Conservation (phyloP, 1,140 invertebrate species). For the Sycobia sp. region DNA sequence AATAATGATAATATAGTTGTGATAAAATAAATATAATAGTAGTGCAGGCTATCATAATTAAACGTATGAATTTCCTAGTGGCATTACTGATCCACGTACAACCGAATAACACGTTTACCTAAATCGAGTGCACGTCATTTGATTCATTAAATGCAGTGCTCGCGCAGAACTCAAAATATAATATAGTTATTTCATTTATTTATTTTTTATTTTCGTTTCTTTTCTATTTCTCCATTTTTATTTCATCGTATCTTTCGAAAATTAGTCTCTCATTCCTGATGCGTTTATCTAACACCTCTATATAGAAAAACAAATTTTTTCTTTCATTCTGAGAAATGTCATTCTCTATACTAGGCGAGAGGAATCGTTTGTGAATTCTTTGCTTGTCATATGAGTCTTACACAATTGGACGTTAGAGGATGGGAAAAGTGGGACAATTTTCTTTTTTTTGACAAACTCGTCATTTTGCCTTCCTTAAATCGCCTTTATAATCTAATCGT, state of each 20-base stretch:
- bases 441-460: neutral
- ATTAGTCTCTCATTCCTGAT: too few relatives aligned
- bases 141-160: constrained; percentile 36
- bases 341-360: constrained; percentile 23
- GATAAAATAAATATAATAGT: constrained; percentile 19
- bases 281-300: constrained; percentile 17
- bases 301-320: constrained; percentile 26
- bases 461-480: too few relatives aligned
- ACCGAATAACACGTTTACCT: constrained; percentile 8
- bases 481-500: too few relatives aligned
- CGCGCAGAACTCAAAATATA: constrained; percentile 26
- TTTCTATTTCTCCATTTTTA: constrained; percentile 13
- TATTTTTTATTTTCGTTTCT: constrained; percentile 22
- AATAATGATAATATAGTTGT: constrained; percentile 13
- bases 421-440: constrained; percentile 22
- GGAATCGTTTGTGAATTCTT: constrained; percentile 22
- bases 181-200: constrained; percentile 23
- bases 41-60: constrained; percentile 19
- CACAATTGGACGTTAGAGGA: constrained; percentile 27
- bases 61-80: constrained; percentile 20
- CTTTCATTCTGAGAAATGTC: constrained; percentile 12
- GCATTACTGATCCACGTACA: constrained; percentile 15
- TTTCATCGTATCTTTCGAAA: too few relatives aligned
- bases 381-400: constrained; percentile 30
- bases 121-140: constrained; percentile 33